Base-by-base conservation (phyloP, 37 sponge, comb jelly and placozoan genomes). In the Bolinopsis microptera region DNA sequence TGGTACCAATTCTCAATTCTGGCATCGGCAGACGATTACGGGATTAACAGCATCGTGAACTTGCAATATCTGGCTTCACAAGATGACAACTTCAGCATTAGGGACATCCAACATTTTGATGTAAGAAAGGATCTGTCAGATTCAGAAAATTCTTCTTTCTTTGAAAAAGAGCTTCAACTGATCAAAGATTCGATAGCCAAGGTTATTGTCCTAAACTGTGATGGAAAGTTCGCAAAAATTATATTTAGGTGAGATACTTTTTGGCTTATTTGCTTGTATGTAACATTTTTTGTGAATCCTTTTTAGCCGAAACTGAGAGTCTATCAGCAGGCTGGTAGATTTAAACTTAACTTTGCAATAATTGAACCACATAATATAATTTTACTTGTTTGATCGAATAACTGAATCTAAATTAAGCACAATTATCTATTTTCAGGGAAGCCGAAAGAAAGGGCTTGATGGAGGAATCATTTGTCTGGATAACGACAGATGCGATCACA, bases 1-100 rank as follows among this genome's bases (percentile, higher is more conserved):
- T 80, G 82, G 82, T 33, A 80, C 37, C 32, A 80, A 35, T 80
- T 80, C 82, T 80, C 82, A 1, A 80, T 80, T 35, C 3, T 80
- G 22, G 82, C 82, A 3, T 80, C 82, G 8, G 82, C 37, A 13
- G 37, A 80, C 22, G 38, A 32, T 31, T 80, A 80, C 23, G 82
- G 82, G 8, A 80, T 80, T 32, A 80, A 80, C 32, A 30, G 82
- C 32, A 33, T 80, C 5, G 37, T 80, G 23, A 23, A 80, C 22
- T 22, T 80, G 38, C 82, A 80, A 35, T 34, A 80, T 35, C 37
- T 80, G 3, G 82, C 82, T 8, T 36, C 82, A 5, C 34, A 35
- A 22, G 82, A 80, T 3, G 23, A 35, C 38, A 24, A 36, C 2
- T 80, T 80, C 82, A 80, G 37, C 23, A 80, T 80, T 8, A 80